These are phyloP conservation scores for Zelostemma sp. DNA, from an alignment of 1,140 invertebrate genomes.

Conservation along the genomic window DNA sequence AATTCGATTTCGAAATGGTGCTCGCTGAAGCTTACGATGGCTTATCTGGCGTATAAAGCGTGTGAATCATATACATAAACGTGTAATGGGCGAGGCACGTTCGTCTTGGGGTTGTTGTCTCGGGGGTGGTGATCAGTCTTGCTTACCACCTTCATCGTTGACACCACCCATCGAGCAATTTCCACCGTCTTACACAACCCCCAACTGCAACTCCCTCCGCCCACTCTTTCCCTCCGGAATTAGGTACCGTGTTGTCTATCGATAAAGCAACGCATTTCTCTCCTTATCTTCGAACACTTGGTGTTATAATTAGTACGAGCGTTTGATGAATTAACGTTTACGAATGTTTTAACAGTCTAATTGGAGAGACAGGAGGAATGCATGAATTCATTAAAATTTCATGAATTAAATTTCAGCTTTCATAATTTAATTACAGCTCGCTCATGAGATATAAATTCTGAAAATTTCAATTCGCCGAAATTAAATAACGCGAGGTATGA, in stretches of 20 bases:
- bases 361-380: too few relatives aligned
- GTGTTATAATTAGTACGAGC: slow-evolving; percentile 12
- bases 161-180: slow-evolving; percentile 54
- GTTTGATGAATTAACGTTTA: slow-evolving; percentile 4
- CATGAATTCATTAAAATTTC: too few relatives aligned
- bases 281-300: slow-evolving; percentile 7
- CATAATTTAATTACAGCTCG: too few relatives aligned
- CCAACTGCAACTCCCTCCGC: slow-evolving; percentile 10
- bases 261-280: slow-evolving; percentile 26
- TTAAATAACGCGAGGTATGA: too few relatives aligned
- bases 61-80: slow-evolving; percentile 17
- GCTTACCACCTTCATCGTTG: slow-evolving; percentile 54
- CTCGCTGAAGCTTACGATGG: slow-evolving; percentile 14
- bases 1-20: background rate
- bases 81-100: slow-evolving; percentile 47
- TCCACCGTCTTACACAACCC: slow-evolving; percentile 25
- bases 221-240: background rate
- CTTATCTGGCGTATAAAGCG: slow-evolving; percentile 36
- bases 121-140: slow-evolving; percentile 58
- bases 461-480: too few relatives aligned
- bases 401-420: too few relatives aligned
- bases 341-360: background rate
- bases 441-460: too few relatives aligned
- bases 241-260: slow-evolving; percentile 18
- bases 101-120: slow-evolving; percentile 51